Evolutionary conservation across 2,797 vertebrate genomes (phyloP).

Genomic region (Steatocranus sp.): DNA sequence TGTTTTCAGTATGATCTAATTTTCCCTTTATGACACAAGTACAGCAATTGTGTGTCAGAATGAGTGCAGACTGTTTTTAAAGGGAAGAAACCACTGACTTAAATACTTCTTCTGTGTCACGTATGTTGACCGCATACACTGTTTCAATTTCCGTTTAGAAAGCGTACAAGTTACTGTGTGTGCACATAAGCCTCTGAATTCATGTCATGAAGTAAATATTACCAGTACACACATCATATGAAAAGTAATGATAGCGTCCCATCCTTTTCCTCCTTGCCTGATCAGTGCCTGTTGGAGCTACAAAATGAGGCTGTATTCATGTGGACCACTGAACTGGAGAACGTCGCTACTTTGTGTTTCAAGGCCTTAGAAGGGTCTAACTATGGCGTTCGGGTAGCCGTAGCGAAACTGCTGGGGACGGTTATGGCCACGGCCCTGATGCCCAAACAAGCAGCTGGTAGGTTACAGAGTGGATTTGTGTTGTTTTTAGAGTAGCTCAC

Average conservation of each 20-base stretch:
- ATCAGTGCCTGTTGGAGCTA: constrained; percentile 91
- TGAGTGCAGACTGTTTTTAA: neutral
- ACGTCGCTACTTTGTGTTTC: constrained; percentile 92
- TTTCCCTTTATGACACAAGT: neutral
- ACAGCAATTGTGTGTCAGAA: neutral
- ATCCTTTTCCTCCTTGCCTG: neutral
- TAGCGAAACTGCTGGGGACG: constrained; percentile 92
- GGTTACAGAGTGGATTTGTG: neutral
- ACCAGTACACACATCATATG: neutral
- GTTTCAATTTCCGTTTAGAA: neutral
- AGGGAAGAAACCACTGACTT: neutral
- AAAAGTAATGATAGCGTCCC: rapidly evolving
- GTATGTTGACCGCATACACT: neutral
- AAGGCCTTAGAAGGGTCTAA: constrained; percentile 97
- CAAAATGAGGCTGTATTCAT: constrained; percentile 98
- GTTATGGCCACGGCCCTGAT: constrained; percentile 97
- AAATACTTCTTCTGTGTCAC: neutral
- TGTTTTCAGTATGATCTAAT: neutral
- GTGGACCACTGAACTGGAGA: constrained; percentile 98
- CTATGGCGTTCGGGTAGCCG: constrained; percentile 93
- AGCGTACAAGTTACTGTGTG: neutral
- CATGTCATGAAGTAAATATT: neutral
- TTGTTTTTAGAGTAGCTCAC: neutral
- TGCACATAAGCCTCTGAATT: neutral
- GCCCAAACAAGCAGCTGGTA: constrained; percentile 97